These are phyloP conservation scores for Hippopotamus amphibius DNA, from an alignment of 2,113 vertebrate genomes.

Conservation along the genomic window DNA sequence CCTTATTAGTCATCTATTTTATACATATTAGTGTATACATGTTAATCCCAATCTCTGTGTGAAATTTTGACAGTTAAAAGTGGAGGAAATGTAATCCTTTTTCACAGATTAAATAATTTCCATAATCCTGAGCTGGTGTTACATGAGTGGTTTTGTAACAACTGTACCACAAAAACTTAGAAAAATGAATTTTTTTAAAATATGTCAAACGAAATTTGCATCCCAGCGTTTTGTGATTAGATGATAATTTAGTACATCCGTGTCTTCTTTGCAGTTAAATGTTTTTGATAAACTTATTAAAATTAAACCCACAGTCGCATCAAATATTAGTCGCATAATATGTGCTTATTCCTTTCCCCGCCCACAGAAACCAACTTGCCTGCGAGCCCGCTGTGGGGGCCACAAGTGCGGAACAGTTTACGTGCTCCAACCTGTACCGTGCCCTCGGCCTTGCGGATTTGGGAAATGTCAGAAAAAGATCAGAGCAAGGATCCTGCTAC, in stretches of 20 bases:
- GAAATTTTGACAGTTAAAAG: slow-evolving; percentile 71
- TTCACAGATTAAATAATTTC: slow-evolving; percentile 34
- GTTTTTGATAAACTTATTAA: slow-evolving; percentile 40
- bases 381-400: neutral
- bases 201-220: slow-evolving; percentile 26
- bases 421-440: neutral
- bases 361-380: slow-evolving; percentile 11
- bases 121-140: slow-evolving; percentile 15
- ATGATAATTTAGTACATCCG: neutral
- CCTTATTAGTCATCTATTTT: too few species aligned
- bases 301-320: slow-evolving; percentile 44
- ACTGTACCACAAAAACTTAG: neutral
- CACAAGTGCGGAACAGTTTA: neutral
- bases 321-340: neutral
- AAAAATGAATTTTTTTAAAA: neutral
- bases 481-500: slow-evolving; percentile 70
- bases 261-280: neutral
- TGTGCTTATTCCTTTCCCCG: neutral
- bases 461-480: slow-evolving; percentile 73
- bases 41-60: slow-evolving; percentile 23
- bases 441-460: slow-evolving; percentile 71
- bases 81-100: slow-evolving; percentile 63
- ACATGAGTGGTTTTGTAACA: neutral
- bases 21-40: too few species aligned
- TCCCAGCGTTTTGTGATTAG: neutral